Percentiles rank a stretch among this genome's conserved stretches.
Conservation (phyloP, 2,888 invertebrate species). For the Xylota segnis region DNA sequence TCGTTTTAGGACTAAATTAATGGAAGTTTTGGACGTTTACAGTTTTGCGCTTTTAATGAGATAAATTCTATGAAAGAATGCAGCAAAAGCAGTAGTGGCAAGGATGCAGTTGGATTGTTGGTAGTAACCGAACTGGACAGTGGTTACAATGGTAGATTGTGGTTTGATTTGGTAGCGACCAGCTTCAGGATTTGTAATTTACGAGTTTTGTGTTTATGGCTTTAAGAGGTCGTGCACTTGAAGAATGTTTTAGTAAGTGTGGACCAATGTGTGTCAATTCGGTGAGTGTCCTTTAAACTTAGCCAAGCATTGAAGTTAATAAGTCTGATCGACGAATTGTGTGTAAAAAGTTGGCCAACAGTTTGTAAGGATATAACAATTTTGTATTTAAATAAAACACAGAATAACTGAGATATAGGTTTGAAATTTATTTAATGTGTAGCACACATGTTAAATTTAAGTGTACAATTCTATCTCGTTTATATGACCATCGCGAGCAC, state of each 20-base stretch:
- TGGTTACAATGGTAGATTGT: constrained; percentile 3
- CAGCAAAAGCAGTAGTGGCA: constrained; percentile 15
- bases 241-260: background rate
- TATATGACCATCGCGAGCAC: no score
- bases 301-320: no score
- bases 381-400: no score
- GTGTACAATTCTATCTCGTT: no score
- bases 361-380: no score
- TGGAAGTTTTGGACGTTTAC: constrained; percentile 51
- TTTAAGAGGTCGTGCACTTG: background rate
- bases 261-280: no score
- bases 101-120: constrained; percentile 23
- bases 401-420: no score
- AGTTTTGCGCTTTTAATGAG: constrained; percentile 67
- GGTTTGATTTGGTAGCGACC: constrained; percentile 26
- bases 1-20: constrained; percentile 47
- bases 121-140: constrained; percentile 20
- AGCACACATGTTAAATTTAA: no score
- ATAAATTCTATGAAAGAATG: constrained; percentile 51
- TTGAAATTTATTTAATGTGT: no score
- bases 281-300: constrained; percentile 9
- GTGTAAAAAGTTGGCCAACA: no score
- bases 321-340: no score
- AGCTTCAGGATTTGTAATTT: constrained; percentile 5
- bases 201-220: constrained; percentile 13